Conservation (phyloP, 2,888 invertebrate genomes). For the Erebia palarica region DNA sequence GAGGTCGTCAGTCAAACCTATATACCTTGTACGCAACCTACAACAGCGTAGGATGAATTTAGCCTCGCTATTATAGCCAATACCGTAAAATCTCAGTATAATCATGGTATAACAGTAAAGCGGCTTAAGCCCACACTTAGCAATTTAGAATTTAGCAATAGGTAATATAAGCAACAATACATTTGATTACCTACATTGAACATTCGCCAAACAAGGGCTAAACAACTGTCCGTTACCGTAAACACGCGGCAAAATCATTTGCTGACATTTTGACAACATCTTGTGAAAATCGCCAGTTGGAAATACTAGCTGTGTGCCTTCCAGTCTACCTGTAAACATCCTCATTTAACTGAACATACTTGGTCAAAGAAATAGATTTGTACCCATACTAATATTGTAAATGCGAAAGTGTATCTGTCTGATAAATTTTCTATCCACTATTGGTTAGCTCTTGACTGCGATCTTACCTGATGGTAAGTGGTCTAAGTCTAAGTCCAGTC, state of each 20-base stretch:
- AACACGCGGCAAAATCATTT: conserved; percentile 20
- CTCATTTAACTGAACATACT: not conserved
- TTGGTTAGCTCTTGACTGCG: too few species aligned
- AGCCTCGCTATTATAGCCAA: not conserved
- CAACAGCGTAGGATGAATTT: too few species aligned
- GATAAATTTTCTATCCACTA: too few species aligned
- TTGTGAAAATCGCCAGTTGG: not conserved
- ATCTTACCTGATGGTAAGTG: too few species aligned
- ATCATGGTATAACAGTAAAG: not conserved
- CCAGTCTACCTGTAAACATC: not conserved
- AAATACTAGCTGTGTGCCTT: not conserved
- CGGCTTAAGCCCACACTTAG: conserved; percentile 3
- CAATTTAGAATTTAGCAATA: conserved; percentile 18
- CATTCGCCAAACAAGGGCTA: conserved; percentile 24
- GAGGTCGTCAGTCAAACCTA: not conserved
- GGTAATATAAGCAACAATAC: conserved; percentile 18
- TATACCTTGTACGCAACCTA: too few species aligned
- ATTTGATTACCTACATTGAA: conserved; percentile 22
- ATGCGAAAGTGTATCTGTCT: too few species aligned
- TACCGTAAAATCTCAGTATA: not conserved
- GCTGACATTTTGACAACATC: conserved; percentile 31
- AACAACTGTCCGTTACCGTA: conserved; percentile 25
- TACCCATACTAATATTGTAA: too few species aligned
- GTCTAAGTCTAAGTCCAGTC: too few species aligned
- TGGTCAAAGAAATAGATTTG: too few species aligned